A percentile compares a stretch with the other conserved stretches of the same genome.
phyloP scores from a whole-genome alignment of 2,888 invertebrate genomes.

The Xestia ashworthii region DNA sequence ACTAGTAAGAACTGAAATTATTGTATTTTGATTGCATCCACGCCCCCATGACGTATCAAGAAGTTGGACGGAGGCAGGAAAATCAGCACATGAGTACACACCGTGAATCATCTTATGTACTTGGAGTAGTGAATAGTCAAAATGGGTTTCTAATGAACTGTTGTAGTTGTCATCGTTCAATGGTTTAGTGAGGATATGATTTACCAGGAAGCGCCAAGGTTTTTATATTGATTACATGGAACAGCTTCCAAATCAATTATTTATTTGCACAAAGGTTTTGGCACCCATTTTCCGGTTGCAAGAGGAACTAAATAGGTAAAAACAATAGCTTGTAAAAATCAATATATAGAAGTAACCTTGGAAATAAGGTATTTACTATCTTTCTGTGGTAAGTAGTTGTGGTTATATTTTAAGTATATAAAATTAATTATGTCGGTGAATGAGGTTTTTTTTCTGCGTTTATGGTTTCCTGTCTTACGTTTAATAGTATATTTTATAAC shows the following conservation, averaged over 20 bases:
- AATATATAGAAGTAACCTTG: constrained; percentile 33
- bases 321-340: constrained; percentile 33
- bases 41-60: constrained; percentile 49
- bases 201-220: constrained; percentile 29
- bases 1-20: constrained; percentile 26
- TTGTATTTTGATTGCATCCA: constrained; percentile 37
- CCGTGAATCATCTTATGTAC: constrained; percentile 36
- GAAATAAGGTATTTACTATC: constrained; percentile 19
- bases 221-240: constrained; percentile 22
- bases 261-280: constrained; percentile 18
- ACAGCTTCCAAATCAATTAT: constrained; percentile 16
- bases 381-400: constrained; percentile 12
- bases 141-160: constrained; percentile 42
- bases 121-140: constrained; percentile 19
- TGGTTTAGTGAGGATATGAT: constrained; percentile 8
- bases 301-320: constrained; percentile 6
- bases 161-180: constrained; percentile 11
- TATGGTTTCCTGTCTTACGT: background rate
- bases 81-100: constrained; percentile 9
- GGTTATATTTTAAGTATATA: constrained; percentile 9
- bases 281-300: background rate
- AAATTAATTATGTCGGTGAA: constrained; percentile 7
- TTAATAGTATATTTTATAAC: too few relatives aligned
- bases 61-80: constrained; percentile 23
- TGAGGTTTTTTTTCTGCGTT: background rate